Conservation (phyloP, 2,888 invertebrate genomes). For the Hirudinaria manillensis region DNA sequence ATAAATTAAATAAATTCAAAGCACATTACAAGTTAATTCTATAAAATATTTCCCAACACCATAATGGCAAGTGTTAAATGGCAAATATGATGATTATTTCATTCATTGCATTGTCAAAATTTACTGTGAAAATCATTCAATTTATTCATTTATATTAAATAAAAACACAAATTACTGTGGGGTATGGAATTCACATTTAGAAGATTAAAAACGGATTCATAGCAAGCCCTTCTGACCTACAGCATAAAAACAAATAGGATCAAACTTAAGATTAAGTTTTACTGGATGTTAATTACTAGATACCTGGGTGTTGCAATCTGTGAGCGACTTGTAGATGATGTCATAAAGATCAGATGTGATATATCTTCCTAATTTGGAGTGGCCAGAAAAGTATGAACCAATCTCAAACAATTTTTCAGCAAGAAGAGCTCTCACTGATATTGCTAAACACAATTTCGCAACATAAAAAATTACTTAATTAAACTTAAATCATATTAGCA, state of each 20-base stretch:
- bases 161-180: conserved; percentile 4
- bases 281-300: not conserved
- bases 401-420: conserved; percentile 25
- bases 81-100: too few species aligned
- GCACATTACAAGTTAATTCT: not conserved
- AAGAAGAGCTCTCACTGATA: conserved; percentile 15
- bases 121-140: too few species aligned
- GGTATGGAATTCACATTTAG: conserved; percentile 24
- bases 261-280: not conserved
- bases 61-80: too few species aligned
- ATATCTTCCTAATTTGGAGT: conserved; percentile 25
- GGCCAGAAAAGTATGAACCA: conserved; percentile 26
- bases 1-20: not conserved
- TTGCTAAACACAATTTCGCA: not conserved
- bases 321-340: conserved; percentile 18
- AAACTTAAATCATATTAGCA: not conserved
- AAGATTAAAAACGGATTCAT: conserved; percentile 23
- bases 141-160: not conserved
- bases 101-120: too few species aligned
- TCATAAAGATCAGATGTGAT: conserved; percentile 29
- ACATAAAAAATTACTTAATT: not conserved
- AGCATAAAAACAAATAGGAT: not conserved
- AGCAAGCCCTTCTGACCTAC: conserved; percentile 30
- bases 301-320: conserved; percentile 24
- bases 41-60: not conserved